phyloP scores from a whole-genome alignment of 2,113 vertebrate genomes.

The Caranx melampygus region DNA sequence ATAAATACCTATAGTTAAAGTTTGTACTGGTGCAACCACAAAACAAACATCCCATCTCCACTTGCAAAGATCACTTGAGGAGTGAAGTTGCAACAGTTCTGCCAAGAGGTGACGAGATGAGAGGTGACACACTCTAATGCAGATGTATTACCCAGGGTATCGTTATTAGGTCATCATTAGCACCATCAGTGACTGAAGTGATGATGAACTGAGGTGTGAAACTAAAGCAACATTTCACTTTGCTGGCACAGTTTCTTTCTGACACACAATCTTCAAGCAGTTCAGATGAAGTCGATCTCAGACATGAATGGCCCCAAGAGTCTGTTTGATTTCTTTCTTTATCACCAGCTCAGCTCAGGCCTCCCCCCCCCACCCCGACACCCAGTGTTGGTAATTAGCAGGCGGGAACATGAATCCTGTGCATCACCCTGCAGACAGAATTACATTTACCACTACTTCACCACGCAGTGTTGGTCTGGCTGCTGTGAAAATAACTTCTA shows the following conservation, averaged over 20 bases:
- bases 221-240: constrained; percentile 15
- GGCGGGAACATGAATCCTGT: not conserved
- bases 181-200: constrained; percentile 4
- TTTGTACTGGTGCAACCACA: not conserved
- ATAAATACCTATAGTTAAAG: too few species aligned
- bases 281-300: not conserved
- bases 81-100: not conserved
- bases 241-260: not conserved
- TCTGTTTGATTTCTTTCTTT: not conserved
- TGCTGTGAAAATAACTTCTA: not conserved
- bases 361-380: not conserved
- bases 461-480: not conserved
- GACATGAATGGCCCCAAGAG: not conserved
- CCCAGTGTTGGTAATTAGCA: not conserved
- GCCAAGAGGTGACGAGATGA: constrained; percentile 19
- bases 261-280: not conserved
- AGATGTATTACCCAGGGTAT: constrained; percentile 21
- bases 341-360: not conserved
- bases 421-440: not conserved
- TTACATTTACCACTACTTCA: not conserved
- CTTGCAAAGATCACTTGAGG: too few species aligned
- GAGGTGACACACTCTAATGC: constrained; percentile 31
- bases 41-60: not conserved
- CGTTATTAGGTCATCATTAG: constrained; percentile 32
- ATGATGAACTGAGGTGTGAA: constrained; percentile 26